A percentile compares a stretch with the other conserved stretches of the same genome.
Conservation (phyloP, 2,888 invertebrate species). For the Serripes groenlandicus region DNA sequence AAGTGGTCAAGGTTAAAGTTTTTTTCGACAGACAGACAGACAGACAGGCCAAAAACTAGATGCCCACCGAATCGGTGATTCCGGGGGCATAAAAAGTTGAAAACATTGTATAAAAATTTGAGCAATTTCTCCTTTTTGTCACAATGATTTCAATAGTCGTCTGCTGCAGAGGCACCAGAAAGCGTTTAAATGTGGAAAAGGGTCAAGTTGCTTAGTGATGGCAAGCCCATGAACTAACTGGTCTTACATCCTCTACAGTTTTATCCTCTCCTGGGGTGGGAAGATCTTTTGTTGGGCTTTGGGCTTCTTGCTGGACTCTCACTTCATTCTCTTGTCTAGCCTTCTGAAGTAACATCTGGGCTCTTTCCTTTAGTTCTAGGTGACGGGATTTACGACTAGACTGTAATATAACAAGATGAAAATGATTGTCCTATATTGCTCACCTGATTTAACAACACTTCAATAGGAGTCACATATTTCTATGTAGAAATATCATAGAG, state of each 20-base stretch:
- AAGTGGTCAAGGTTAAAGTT: no score
- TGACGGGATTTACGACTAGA: conserved; percentile 89
- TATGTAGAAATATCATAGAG: no score
- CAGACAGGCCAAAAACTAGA: no score
- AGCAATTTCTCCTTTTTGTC: background rate
- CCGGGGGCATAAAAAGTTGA: no score
- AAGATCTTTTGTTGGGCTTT: background rate
- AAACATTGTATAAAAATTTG: no score
- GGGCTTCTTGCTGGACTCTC: conserved; percentile 12
- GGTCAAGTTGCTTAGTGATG: no score
- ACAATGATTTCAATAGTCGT: background rate
- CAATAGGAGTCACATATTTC: no score
- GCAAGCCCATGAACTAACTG: no score
- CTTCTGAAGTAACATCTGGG: conserved; percentile 93
- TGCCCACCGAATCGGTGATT: no score
- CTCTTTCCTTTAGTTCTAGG: conserved; percentile 94
- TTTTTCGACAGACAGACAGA: no score
- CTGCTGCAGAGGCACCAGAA: background rate
- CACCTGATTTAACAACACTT: no score
- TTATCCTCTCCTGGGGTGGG: conserved; percentile 24
- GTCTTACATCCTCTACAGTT: conserved; percentile 37
- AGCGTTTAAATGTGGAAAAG: background rate
- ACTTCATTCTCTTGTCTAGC: conserved; percentile 90
- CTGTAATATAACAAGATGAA: conserved; percentile 41
- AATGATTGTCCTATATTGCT: no score